Evolutionary conservation across 2,888 invertebrate genomes (phyloP).

Genomic region (Cheilosia urbana): DNA sequence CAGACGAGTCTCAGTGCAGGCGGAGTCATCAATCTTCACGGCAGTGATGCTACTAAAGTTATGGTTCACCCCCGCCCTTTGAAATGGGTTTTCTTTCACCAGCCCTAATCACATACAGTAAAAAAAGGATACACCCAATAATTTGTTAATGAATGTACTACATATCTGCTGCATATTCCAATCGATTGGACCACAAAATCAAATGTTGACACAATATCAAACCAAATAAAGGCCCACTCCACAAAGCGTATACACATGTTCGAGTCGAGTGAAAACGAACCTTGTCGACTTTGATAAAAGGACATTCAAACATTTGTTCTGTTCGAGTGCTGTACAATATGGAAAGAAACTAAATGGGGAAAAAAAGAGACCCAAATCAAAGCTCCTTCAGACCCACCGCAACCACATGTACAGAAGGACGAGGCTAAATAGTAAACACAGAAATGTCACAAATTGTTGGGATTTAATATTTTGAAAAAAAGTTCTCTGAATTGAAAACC

Average conservation of each 20-base stretch:
- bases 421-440: neutral
- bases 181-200: constrained; percentile 27
- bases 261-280: constrained; percentile 33
- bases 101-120: constrained; percentile 47
- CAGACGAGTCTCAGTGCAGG: constrained; percentile 69
- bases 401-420: constrained; percentile 1
- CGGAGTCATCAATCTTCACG: constrained; percentile 71
- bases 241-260: constrained; percentile 21
- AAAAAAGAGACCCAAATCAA: neutral
- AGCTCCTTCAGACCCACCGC: neutral
- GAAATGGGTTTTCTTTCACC: neutral
- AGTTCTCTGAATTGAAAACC: constrained; percentile 54
- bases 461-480: constrained; percentile 57
- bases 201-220: constrained; percentile 61
- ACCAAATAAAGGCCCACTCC: constrained; percentile 17
- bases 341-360: no score
- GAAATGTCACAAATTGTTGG: constrained; percentile 8
- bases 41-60: constrained; percentile 48
- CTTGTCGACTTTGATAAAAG: constrained; percentile 34
- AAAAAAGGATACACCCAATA: neutral
- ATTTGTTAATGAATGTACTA: constrained; percentile 29
- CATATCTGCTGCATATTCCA: constrained; percentile 15
- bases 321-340: constrained; percentile 7
- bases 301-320: constrained; percentile 40
- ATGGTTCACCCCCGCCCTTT: neutral